Base-by-base conservation (phyloP, 2,888 invertebrate species). In the Selenia dentaria region DNA sequence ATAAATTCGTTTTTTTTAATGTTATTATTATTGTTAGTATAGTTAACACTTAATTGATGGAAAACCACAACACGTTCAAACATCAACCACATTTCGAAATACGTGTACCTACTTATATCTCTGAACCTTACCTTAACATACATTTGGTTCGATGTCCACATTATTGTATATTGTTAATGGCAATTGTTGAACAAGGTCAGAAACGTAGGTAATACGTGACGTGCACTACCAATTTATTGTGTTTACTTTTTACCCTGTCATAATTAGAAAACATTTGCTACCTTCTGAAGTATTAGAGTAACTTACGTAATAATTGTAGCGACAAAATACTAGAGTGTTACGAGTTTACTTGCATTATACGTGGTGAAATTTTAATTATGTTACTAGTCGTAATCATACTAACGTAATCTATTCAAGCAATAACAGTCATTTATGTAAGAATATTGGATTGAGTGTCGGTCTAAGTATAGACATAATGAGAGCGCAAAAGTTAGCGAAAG, bases 331-430 rank as follows among this genome's bases (percentile, higher is more conserved):
- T 43, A 36, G 45, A 20, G 14, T 6, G 14, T 33, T 9, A 29
- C 24, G 32, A 13, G 33, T 9, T 9, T 25, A 16, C 12, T 4
- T 14, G 11, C 12, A 28, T 32, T 33, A 41, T 54, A 59, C 61
- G 60, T 62, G 62, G 54, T 48, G 57, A 56, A 58, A 62, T 62
- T 60, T 49, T 26, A 50, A 59, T 54, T 52, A 57, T 38, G 40
- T 46, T 53, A 35, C 28, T 20, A 35, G 36, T 53, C 40, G 51
- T 58, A 54, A 56, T 46, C 43, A 9, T 28, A 36, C 26, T 28
- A 54, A 45, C 48, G 53, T 59, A 51, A 49, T 42, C 35, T 46
- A 24, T 12, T 26, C 28, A 43, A 38, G 46, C 51, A 51, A 51
- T 43, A 36, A 25, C 24, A 33, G 28, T 34, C 27, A 45, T 37